Percentiles rank a stretch among this genome's conserved stretches.
Evolutionary conservation across 2,888 invertebrate species (phyloP).

Genomic region (Artemia sp.): DNA sequence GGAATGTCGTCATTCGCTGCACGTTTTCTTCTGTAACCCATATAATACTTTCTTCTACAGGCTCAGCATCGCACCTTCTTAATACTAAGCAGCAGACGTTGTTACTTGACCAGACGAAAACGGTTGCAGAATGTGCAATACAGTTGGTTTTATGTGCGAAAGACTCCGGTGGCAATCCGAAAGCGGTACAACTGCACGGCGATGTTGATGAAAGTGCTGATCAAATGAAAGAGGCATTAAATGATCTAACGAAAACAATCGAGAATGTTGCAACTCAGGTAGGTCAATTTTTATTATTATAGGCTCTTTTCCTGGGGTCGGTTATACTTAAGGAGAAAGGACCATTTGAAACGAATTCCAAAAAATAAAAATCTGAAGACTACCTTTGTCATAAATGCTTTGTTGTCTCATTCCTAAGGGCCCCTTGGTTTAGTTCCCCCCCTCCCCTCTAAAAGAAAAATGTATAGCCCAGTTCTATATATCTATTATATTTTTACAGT

Average conservation of each 20-base stretch:
- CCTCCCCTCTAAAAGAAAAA: too few species aligned
- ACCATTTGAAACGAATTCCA: too few species aligned
- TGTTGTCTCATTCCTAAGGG: too few species aligned
- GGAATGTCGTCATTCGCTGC: too few species aligned
- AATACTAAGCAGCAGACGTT: constrained; percentile 72
- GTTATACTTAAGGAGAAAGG: too few species aligned
- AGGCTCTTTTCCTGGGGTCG: too few species aligned
- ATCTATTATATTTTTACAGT: too few species aligned
- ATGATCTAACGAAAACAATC: constrained; percentile 58
- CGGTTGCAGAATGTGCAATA: constrained; percentile 79
- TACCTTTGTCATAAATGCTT: too few species aligned
- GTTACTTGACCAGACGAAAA: constrained; percentile 76
- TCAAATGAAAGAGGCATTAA: constrained; percentile 57
- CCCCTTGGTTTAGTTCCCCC: too few species aligned
- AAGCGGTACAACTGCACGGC: constrained; percentile 59
- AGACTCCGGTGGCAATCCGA: constrained; percentile 81
- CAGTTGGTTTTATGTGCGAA: constrained; percentile 68
- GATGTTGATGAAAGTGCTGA: constrained; percentile 65
- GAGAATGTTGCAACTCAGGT: constrained; percentile 53
- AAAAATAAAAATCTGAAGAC: too few species aligned
- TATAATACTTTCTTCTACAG: neutral
- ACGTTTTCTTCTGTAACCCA: too few species aligned
- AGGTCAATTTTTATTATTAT: neutral
- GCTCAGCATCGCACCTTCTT: constrained; percentile 57
- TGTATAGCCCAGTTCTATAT: too few species aligned